Base-by-base conservation (phyloP, 2,888 invertebrate species). In the Rotaria macrura region DNA sequence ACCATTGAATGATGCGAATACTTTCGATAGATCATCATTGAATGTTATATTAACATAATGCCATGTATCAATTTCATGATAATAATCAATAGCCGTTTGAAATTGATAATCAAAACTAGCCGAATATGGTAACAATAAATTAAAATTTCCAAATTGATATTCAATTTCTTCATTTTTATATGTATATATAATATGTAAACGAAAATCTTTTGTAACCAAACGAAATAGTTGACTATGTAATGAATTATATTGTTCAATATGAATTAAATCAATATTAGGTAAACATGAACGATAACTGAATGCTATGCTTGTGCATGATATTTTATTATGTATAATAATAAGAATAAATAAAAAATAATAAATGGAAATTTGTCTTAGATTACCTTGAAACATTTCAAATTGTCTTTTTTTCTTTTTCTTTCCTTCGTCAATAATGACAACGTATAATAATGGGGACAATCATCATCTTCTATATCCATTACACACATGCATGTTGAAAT, bases 1-100 rank as follows among this genome's bases (percentile, higher is more conserved):
- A 4, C 43, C 74, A 79, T 40, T 40, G 43, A 79, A 79, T n/a
- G 74, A 79, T 79, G 43, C 43, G 14, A 65, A 65, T 79, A 43
- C 38, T 43, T 43, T 43, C 10, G 74, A 79, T 23, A 25, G 10
- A 79, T 79, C 10, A 40, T 79, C 40, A 43, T 38, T 23, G 25
- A 79, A 79, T 79, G 74, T 79, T 25, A 43, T 14, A 25, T 79
- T 38, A 25, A 79, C 74, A 79, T 79, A 43, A 25, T 79, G 74
- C 74, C 74, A 79, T 79, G 74, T 43, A 40, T 38, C 43, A 2
- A 79, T 79, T 23, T 79, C 40, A 79, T 79, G 74, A 43, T 79
- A 79, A 79, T 79, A 79, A 79, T 79, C 43, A 43, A 79, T 79
- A 23, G 74, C 74, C 43, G 74, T 43, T 79, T 79, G 40, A 40